Percentiles rank a stretch among this genome's conserved stretches.
phyloP scores from a whole-genome alignment of 2,797 vertebrate genomes.

The Malacoraja senta region DNA sequence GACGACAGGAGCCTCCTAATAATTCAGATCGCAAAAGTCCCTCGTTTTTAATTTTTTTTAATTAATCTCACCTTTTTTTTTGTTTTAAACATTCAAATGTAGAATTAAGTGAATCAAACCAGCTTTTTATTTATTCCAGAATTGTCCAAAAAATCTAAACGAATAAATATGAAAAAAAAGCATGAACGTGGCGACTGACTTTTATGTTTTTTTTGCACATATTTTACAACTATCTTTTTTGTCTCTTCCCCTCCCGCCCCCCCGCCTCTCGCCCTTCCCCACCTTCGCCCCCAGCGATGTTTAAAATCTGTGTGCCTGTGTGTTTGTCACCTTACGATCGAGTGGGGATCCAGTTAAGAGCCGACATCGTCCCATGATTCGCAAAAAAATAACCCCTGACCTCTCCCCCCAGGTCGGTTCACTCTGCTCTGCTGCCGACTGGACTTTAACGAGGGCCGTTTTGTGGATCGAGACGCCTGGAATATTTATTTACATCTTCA shows the following conservation, averaged over 20 bases:
- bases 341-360: constrained; percentile 39
- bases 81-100: constrained; percentile 21
- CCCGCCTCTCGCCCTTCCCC: not conserved
- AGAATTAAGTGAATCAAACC: constrained; percentile 38
- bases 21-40: not conserved
- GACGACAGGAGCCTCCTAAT: not conserved
- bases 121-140: constrained; percentile 41
- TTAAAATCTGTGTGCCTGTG: not conserved
- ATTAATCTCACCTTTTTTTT: not conserved
- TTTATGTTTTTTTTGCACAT: constrained; percentile 35
- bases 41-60: not conserved
- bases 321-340: not conserved
- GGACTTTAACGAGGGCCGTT: not conserved
- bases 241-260: not conserved
- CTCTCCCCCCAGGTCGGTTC: not conserved
- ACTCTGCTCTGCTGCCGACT: not conserved
- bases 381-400: constrained; percentile 6
- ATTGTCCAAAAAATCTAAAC: constrained; percentile 30
- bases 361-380: constrained; percentile 6
- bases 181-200: constrained; percentile 37
- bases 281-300: not conserved
- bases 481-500: constrained; percentile 43
- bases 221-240: constrained; percentile 29
- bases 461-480: constrained; percentile 36
- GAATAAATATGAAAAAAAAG: constrained; percentile 42